Percentiles rank a stretch among this genome's conserved stretches.
phyloP scores from a whole-genome alignment of 2,888 invertebrate genomes.

The Malthinus flaveolus region DNA sequence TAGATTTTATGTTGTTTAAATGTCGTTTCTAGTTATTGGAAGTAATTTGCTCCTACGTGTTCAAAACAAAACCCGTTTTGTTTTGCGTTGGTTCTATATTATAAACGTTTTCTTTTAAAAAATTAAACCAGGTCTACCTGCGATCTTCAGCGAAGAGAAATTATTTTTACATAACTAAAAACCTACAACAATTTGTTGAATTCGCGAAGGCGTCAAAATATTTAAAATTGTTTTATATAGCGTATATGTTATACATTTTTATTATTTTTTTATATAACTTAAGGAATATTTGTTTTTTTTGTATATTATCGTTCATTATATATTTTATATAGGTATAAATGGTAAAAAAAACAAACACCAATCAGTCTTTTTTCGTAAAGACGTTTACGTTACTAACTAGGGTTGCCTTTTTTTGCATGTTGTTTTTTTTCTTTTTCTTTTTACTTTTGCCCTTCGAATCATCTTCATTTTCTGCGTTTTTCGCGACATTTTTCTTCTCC shows the following conservation, averaged over 20 bases:
- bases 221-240: conserved; percentile 15
- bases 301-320: too few species aligned
- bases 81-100: conserved; percentile 22
- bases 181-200: conserved; percentile 20
- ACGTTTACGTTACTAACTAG: conserved; percentile 38
- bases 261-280: conserved; percentile 14
- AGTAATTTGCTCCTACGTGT: conserved; percentile 24
- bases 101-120: conserved; percentile 15
- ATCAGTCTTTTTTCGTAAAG: conserved; percentile 36
- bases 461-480: conserved; percentile 34
- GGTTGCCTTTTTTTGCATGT: conserved; percentile 46
- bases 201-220: conserved; percentile 20
- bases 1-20: conserved; percentile 10
- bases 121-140: conserved; percentile 27
- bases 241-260: conserved; percentile 19
- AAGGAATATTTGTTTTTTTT: conserved; percentile 7
- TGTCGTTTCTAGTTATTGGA: conserved; percentile 17
- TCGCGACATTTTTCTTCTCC: conserved; percentile 47
- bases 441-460: conserved; percentile 34
- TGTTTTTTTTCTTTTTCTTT: conserved; percentile 46
- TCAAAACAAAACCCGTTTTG: conserved; percentile 17
- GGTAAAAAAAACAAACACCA: too few species aligned
- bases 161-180: conserved; percentile 17
- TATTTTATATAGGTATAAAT: too few species aligned
- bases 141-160: conserved; percentile 12